phyloP scores from a whole-genome alignment of 2,888 invertebrate genomes.

The Barypeithes pellucidus region DNA sequence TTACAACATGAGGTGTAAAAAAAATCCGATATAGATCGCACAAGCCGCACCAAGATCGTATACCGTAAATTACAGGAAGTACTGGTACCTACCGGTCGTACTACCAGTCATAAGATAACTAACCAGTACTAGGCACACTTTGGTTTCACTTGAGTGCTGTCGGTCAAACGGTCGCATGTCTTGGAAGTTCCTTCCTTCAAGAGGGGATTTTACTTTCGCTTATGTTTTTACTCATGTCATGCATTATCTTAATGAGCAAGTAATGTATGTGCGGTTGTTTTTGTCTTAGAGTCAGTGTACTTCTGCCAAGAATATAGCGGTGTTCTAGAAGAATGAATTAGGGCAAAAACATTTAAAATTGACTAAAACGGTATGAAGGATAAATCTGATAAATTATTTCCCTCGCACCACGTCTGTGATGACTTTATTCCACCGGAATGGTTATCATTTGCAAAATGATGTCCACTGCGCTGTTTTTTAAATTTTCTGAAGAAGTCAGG shows the following conservation, averaged over 20 bases:
- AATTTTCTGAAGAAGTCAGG: too few species aligned
- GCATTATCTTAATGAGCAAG: constrained; percentile 26
- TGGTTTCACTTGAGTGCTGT: constrained; percentile 50
- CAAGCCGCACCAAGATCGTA: constrained; percentile 21
- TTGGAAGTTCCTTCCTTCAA: constrained; percentile 41
- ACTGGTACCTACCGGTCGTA: constrained; percentile 35
- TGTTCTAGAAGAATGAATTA: too few species aligned
- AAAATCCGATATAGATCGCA: constrained; percentile 25
- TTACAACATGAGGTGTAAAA: constrained; percentile 9
- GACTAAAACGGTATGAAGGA: too few species aligned
- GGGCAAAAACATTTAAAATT: too few species aligned
- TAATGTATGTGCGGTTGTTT: constrained; percentile 19
- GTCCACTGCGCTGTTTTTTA: too few species aligned
- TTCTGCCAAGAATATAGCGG: too few species aligned
- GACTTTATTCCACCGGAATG: too few species aligned
- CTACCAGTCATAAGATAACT: constrained; percentile 49
- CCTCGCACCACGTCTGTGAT: too few species aligned
- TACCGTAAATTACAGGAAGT: constrained; percentile 38
- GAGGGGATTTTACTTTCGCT: constrained; percentile 52
- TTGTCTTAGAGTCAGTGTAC: constrained; percentile 24
- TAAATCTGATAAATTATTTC: too few species aligned
- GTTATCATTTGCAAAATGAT: too few species aligned
- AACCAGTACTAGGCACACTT: constrained; percentile 43
- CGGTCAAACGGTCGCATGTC: constrained; percentile 55
- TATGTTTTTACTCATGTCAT: constrained; percentile 23